A percentile compares a stretch with the other conserved stretches of the same genome.
Conservation (phyloP, 2,113 vertebrate species). For the Mohoua ochrocephala region DNA sequence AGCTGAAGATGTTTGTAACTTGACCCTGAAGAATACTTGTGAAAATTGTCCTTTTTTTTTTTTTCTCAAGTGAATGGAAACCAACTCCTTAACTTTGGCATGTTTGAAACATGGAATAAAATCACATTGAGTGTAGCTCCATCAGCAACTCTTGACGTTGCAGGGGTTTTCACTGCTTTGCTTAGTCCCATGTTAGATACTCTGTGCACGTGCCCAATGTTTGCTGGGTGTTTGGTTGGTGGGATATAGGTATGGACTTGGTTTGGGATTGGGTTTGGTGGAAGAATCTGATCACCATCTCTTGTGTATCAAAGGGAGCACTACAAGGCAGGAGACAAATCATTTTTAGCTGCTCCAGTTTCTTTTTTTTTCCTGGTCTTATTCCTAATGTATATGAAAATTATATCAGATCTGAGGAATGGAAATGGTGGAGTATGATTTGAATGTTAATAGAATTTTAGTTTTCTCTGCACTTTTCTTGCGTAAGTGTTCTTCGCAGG, state of each 20-base stretch:
- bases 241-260: neutral
- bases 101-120: neutral
- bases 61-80: neutral
- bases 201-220: neutral
- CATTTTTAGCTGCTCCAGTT: neutral
- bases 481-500: neutral
- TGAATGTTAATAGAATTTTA: slow-evolving; percentile 47
- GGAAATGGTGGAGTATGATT: slow-evolving; percentile 8
- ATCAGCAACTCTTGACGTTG: neutral
- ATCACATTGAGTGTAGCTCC: neutral
- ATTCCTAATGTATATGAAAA: slow-evolving; percentile 23
- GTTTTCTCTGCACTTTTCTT: slow-evolving; percentile 14
- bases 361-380: neutral
- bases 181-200: neutral
- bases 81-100: neutral
- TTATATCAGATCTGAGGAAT: slow-evolving; percentile 26
- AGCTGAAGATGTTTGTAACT: neutral
- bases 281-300: neutral
- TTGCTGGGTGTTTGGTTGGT: neutral
- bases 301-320: neutral
- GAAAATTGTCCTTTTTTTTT: neutral
- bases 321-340: neutral
- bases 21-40: neutral
- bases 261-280: neutral
- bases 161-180: neutral